Conservation (phyloP, 1,140 invertebrate species). For the Hirudo medicinalis region DNA sequence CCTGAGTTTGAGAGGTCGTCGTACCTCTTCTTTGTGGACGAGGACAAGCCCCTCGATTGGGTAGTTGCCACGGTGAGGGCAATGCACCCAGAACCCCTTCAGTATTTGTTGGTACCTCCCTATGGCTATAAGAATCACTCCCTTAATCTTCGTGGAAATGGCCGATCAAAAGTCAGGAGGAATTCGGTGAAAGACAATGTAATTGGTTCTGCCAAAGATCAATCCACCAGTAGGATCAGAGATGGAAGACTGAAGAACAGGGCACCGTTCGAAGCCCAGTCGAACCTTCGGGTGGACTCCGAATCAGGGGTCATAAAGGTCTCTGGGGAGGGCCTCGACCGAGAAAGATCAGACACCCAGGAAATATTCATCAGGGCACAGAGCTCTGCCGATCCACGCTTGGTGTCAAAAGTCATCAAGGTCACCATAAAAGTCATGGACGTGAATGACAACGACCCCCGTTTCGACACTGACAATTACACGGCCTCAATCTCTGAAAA, state of each 20-base stretch:
- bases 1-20: neutral
- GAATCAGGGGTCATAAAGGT: too few species aligned
- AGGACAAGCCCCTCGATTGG: neutral
- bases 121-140: neutral
- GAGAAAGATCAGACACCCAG: neutral
- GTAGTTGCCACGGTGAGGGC: neutral
- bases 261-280: neutral
- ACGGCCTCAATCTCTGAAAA: constrained; percentile 64
- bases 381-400: neutral
- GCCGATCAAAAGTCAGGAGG: too few species aligned
- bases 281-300: too few species aligned
- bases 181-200: neutral
- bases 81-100: neutral
- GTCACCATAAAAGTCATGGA: constrained; percentile 67
- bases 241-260: neutral
- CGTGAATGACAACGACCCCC: constrained; percentile 72
- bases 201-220: neutral
- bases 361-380: neutral
- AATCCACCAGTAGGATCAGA: neutral
- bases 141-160: too few species aligned
- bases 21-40: neutral
- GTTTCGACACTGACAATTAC: constrained; percentile 70
- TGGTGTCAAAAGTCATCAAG: constrained; percentile 40
- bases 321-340: neutral
- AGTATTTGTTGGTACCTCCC: neutral